These are phyloP conservation scores for Pachymerium ferrugineum DNA, from an alignment of 2,888 invertebrate species.

Conservation along the genomic window DNA sequence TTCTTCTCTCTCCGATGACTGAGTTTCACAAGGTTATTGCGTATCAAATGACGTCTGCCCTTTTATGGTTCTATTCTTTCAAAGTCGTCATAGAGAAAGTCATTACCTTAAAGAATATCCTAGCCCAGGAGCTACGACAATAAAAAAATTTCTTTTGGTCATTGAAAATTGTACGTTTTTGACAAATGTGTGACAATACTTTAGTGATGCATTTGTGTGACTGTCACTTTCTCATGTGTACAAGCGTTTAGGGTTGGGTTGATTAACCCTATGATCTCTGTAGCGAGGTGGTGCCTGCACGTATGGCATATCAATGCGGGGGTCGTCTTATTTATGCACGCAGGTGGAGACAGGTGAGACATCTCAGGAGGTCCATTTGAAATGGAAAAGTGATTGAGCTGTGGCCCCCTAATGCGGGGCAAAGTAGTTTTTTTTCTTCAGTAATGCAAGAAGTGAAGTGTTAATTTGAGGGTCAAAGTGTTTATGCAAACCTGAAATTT, in stretches of 20 bases:
- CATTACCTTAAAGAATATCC: no score
- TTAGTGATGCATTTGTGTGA: not conserved
- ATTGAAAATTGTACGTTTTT: no score
- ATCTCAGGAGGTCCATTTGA: slow-evolving; percentile 17
- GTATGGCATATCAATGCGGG: slow-evolving; percentile 23
- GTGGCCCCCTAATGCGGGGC: not conserved
- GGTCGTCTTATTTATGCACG: slow-evolving; percentile 25
- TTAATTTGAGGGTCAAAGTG: no score
- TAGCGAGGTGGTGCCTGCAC: slow-evolving; percentile 23
- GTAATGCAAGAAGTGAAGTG: no score
- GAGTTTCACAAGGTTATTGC: not conserved
- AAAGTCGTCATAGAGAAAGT: no score
- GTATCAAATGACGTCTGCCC: not conserved
- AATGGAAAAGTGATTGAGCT: slow-evolving; percentile 20
- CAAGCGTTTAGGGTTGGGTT: slow-evolving; percentile 20
- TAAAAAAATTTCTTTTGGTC: no score
- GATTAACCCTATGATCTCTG: slow-evolving; percentile 24
- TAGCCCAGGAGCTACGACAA: not conserved
- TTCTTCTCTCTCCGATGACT: slow-evolving; percentile 6
- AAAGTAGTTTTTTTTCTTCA: not conserved
- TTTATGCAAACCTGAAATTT: no score
- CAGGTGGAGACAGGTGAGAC: slow-evolving; percentile 27
- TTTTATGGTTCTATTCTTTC: not conserved
- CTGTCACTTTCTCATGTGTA: slow-evolving; percentile 19
- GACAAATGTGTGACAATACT: not conserved